Evolutionary conservation across 2,113 vertebrate species (phyloP).

Genomic region (Xyrauchen texanus): DNA sequence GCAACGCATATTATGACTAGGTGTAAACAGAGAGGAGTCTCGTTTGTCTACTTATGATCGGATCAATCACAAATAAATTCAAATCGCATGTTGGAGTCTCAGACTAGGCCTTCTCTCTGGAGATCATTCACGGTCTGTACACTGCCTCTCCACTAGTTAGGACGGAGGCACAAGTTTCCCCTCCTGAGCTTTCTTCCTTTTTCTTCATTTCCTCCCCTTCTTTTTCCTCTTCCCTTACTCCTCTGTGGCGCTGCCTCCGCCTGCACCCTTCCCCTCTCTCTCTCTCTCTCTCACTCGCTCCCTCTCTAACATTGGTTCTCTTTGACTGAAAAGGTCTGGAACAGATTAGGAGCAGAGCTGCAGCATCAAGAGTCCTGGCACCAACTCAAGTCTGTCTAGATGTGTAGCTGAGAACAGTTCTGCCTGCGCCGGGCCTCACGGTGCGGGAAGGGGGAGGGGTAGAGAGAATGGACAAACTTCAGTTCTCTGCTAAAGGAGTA

Average conservation of each 20-base stretch:
- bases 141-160: constrained; percentile 59
- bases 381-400: constrained; percentile 89
- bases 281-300: constrained; percentile 58
- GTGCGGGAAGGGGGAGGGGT: constrained; percentile 63
- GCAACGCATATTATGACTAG: no score
- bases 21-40: no score
- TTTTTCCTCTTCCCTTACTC: constrained; percentile 60
- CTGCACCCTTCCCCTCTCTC: constrained; percentile 44
- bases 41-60: no score
- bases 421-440: constrained; percentile 82
- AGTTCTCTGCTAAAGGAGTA: constrained; percentile 70
- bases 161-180: constrained; percentile 65
- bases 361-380: constrained; percentile 91
- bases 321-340: constrained; percentile 95
- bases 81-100: neutral
- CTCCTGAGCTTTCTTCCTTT: constrained; percentile 63
- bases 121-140: constrained; percentile 54
- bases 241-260: constrained; percentile 58
- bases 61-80: no score
- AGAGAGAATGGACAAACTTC: constrained; percentile 23
- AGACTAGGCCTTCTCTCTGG: constrained; percentile 41
- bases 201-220: constrained; percentile 55
- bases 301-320: constrained; percentile 82
- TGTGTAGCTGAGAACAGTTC: constrained; percentile 67
- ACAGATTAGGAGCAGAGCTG: constrained; percentile 92